Evolutionary conservation across 2,888 invertebrate species (phyloP), one percentile per base, ranked within the genome.

Genomic region (Phortica okadai): DNA sequence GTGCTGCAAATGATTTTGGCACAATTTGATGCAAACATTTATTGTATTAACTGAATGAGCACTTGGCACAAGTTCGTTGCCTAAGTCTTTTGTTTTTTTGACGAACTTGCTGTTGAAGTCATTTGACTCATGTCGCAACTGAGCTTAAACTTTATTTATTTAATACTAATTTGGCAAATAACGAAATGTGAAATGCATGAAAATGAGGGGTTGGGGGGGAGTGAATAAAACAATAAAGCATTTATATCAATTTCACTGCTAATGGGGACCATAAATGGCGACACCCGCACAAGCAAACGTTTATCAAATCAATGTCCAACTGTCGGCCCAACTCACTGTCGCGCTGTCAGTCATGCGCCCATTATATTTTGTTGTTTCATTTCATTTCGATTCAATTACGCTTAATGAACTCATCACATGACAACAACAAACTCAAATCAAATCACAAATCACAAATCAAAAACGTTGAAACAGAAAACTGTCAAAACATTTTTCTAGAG

Each of bases 341-440:
- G 16, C 7, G 14, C 59, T n/a, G 16, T 16, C 70, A 75, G 66
- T 54, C 75, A 62, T 58, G 50, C 33, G 73, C 45, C 62, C 62
- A 62, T 62, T 62, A 6, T 33, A 62, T 25, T 8, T 62, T 10
- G 16, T 5, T 62, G 25, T 25, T 21, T 62, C 16, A 7, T 16
- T 62, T 62, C 8, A 25, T 11, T 10, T 25, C 11, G 25, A 62
- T 33, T 72, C 70, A 72, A 72, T 72, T 81, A 80, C 81, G 81
- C 85, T 83, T 89, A 89, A 89, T 89, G 85, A 89, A 89, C 86
- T 89, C 89, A 88, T 90, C 89, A 88, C 88, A 85, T 81, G 87
- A 86, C 87, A 89, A 86, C 83, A 85, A 83, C 83, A 82, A 84
- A 86, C 72, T 73, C 86, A 88, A 89, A 89, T 88, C 88, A 86